These are phyloP conservation scores for Stramonita haemastoma DNA, from an alignment of 2,888 invertebrate genomes.

Conservation along the genomic window DNA sequence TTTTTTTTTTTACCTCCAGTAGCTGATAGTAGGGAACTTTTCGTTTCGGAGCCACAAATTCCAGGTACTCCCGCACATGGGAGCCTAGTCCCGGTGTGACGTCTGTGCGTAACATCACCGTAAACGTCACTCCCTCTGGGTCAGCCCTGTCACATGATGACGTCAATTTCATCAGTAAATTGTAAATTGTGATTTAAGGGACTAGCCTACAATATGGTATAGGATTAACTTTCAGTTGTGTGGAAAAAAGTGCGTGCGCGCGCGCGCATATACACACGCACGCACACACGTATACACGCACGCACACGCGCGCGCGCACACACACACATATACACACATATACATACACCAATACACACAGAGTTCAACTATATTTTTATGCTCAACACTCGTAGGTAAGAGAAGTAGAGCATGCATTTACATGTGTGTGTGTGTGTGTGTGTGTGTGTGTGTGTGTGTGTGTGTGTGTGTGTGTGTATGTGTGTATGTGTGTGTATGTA, in stretches of 20 bases:
- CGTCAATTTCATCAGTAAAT: too few species aligned
- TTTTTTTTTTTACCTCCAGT: conserved; percentile 27
- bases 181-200: too few species aligned
- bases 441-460: not conserved
- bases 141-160: conserved; percentile 28
- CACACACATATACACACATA: too few species aligned
- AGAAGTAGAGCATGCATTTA: too few species aligned
- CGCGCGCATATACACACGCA: not conserved
- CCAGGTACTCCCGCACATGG: conserved; percentile 39
- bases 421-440: not conserved
- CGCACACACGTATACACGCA: too few species aligned
- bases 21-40: conserved; percentile 40
- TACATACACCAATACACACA: too few species aligned
- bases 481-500: not conserved
- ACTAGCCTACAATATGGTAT: not conserved
- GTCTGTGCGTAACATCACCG: conserved; percentile 41
- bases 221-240: too few species aligned
- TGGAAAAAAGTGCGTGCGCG: too few species aligned
- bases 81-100: conserved; percentile 14
- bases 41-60: conserved; percentile 42
- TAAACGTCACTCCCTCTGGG: conserved; percentile 48
- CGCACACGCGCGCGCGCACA: too few species aligned
- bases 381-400: too few species aligned
- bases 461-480: not conserved
- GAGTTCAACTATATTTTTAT: too few species aligned